Conservation (phyloP, 2,888 invertebrate genomes). For the Horisme vitalbata region DNA sequence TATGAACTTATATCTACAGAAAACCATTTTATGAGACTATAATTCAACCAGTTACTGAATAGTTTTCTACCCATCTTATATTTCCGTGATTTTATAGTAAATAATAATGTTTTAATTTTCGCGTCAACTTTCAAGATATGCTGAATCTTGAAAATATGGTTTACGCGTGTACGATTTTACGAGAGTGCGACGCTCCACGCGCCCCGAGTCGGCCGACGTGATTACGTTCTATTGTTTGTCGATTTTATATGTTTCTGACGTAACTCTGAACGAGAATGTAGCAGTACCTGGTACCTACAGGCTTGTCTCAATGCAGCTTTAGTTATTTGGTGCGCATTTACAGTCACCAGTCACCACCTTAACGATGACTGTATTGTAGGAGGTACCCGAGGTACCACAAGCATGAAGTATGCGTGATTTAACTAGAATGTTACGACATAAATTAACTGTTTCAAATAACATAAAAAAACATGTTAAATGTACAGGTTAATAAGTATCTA, state of each 20-base stretch:
- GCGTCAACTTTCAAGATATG: too few relatives aligned
- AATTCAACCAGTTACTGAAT: too few relatives aligned
- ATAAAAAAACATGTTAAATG: too few relatives aligned
- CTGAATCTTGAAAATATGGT: constrained; percentile 10
- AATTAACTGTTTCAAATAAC: too few relatives aligned
- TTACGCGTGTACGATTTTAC: constrained; percentile 22
- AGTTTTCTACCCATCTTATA: not conserved
- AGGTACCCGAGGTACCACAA: too few relatives aligned
- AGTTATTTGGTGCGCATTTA: constrained; percentile 7
- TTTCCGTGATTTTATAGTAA: not conserved
- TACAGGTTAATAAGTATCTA: too few relatives aligned
- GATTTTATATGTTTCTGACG: constrained; percentile 29
- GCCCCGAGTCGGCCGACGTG: constrained; percentile 14
- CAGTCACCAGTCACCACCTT: not conserved
- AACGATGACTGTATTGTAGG: constrained; percentile 5
- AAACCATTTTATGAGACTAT: too few relatives aligned
- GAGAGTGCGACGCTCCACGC: too few relatives aligned
- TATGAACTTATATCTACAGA: too few relatives aligned
- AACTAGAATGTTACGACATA: too few relatives aligned
- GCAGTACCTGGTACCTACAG: not conserved
- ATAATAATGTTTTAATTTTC: too few relatives aligned
- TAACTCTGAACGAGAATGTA: constrained; percentile 11
- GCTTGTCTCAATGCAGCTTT: constrained; percentile 1
- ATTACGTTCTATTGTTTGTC: constrained; percentile 32
- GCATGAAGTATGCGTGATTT: too few relatives aligned